phyloP scores from a whole-genome alignment of 1,140 invertebrate species.

The Latrodectus geometricus region DNA sequence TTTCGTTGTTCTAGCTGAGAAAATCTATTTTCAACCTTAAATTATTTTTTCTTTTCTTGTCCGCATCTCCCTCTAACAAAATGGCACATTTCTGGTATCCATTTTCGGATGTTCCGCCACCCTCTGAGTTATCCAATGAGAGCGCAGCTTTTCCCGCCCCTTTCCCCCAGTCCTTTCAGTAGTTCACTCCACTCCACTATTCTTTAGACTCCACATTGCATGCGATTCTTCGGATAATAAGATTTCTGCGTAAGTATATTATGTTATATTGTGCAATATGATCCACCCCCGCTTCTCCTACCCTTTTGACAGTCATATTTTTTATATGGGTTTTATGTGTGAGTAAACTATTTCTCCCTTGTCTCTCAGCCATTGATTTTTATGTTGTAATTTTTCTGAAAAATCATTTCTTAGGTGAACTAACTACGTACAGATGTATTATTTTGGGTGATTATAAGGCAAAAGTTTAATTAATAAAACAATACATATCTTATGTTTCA shows the following conservation, averaged over 20 bases:
- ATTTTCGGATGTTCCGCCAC: slow-evolving; percentile 50
- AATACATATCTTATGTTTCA: too few species aligned
- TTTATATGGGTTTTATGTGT: too few species aligned
- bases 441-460: too few species aligned
- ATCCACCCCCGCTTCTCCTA: background rate
- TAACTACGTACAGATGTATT: too few species aligned
- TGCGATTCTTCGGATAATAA: slow-evolving; percentile 21
- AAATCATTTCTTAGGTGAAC: too few species aligned
- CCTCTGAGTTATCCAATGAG: slow-evolving; percentile 42
- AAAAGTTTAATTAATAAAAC: too few species aligned
- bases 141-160: slow-evolving; percentile 7
- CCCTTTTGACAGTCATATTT: background rate
- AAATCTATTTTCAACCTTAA: slow-evolving; percentile 53
- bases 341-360: too few species aligned
- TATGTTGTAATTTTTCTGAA: too few species aligned
- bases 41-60: slow-evolving; percentile 36
- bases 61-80: slow-evolving; percentile 21
- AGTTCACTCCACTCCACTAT: slow-evolving; percentile 16
- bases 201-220: slow-evolving; percentile 7
- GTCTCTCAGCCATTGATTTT: too few species aligned
- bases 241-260: slow-evolving; percentile 28
- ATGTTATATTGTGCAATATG: too few species aligned
- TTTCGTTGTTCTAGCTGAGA: slow-evolving; percentile 9
- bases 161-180: background rate
- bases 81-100: slow-evolving; percentile 45